Conservation (phyloP, 2,888 invertebrate genomes). For the Synergus japonicus region DNA sequence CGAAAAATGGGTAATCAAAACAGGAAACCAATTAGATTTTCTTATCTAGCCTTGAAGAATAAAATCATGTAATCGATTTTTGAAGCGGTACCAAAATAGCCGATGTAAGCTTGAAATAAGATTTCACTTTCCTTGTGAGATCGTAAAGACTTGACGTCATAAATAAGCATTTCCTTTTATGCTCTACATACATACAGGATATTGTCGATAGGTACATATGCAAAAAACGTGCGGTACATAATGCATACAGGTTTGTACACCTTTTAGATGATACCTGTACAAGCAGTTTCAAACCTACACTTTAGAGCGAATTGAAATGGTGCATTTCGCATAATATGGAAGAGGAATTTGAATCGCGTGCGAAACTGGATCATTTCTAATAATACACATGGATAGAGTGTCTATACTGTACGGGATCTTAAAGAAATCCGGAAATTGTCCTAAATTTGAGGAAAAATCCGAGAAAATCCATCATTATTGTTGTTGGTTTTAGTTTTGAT, state of each 20-base stretch:
- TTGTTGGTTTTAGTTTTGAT: too few relatives aligned
- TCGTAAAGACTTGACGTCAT: slow-evolving; percentile 23
- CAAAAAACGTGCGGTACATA: slow-evolving; percentile 22
- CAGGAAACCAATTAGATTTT: background rate
- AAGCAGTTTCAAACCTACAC: slow-evolving; percentile 11
- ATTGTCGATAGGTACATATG: slow-evolving; percentile 27
- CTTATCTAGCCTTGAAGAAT: slow-evolving; percentile 13
- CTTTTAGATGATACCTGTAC: slow-evolving; percentile 4
- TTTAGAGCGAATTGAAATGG: slow-evolving; percentile 26
- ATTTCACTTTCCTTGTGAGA: slow-evolving; percentile 9
- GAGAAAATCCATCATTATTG: too few relatives aligned
- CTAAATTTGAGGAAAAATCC: too few relatives aligned
- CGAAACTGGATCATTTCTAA: slow-evolving; percentile 12
- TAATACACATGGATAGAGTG: background rate
- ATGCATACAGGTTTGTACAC: slow-evolving; percentile 15
- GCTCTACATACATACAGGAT: slow-evolving; percentile 26
- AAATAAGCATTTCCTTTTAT: slow-evolving; percentile 41
- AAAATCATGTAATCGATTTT: slow-evolving; percentile 1
- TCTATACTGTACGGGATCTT: too few relatives aligned
- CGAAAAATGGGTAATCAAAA: background rate
- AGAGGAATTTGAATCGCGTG: slow-evolving; percentile 16
- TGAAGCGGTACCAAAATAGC: background rate
- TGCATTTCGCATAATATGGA: slow-evolving; percentile 25
- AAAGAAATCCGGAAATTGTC: too few relatives aligned
- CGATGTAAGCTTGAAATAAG: slow-evolving; percentile 16